Evolutionary conservation across 2,113 vertebrate species (phyloP).

Genomic region (Recurvirostra avosetta): DNA sequence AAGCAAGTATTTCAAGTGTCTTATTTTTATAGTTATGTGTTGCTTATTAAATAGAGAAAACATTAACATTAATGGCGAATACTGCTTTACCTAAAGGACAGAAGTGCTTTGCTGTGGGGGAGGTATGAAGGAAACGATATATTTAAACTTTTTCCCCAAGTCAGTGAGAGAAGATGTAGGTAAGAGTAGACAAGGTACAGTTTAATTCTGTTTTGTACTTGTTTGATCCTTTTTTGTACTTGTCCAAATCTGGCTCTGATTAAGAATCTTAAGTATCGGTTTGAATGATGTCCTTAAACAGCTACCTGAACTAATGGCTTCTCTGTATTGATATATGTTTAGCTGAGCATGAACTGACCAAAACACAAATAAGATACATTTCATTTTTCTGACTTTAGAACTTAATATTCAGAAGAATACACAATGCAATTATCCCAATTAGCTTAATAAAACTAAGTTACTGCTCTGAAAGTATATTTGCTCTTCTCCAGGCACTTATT

Average conservation of each 20-base stretch:
- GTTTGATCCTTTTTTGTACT: not conserved
- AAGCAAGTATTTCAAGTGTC: not conserved
- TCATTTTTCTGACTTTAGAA: not conserved
- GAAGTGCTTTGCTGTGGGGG: not conserved
- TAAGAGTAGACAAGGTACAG: not conserved
- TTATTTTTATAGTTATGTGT: not conserved
- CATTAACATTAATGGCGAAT: not conserved
- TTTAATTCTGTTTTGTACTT: not conserved
- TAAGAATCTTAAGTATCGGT: not conserved
- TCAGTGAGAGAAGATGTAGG: not conserved
- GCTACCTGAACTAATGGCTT: not conserved
- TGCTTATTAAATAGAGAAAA: not conserved
- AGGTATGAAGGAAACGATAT: accelerated
- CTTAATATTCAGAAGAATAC: not conserved
- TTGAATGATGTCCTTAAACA: not conserved
- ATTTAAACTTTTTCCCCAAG: not conserved
- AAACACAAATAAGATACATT: not conserved
- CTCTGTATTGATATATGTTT: not conserved
- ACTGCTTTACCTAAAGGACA: not conserved
- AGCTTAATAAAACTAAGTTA: not conserved
- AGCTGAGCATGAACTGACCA: not conserved
- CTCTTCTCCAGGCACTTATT: not conserved
- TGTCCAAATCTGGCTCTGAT: not conserved
- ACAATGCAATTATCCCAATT: not conserved
- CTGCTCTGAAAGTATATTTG: not conserved